Percentiles rank a stretch among this genome's conserved stretches.
Evolutionary conservation across 2,113 vertebrate species (phyloP).

Genomic region (Oreotrochilus melanogaster): DNA sequence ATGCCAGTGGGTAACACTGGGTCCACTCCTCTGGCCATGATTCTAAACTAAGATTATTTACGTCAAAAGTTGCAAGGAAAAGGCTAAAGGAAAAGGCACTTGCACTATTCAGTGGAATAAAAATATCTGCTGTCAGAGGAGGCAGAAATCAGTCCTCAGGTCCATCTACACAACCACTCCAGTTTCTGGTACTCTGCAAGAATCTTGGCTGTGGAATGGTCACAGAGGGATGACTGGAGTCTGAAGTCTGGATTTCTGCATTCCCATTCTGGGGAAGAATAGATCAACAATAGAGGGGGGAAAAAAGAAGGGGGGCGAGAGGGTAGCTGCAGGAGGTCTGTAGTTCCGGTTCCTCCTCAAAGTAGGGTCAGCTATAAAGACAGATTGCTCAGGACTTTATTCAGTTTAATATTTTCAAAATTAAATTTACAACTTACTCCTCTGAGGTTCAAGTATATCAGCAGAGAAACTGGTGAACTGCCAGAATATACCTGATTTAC

Average conservation of each 20-base stretch:
- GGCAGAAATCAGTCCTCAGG: background rate
- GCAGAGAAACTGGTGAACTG: background rate
- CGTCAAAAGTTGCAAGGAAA: background rate
- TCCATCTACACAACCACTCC: accelerated
- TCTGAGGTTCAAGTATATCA: background rate
- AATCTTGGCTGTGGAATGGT: background rate
- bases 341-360: background rate
- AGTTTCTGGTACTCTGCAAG: background rate
- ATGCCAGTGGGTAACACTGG: background rate
- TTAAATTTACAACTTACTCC: background rate
- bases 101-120: background rate
- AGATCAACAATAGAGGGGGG: background rate
- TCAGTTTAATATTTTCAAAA: background rate
- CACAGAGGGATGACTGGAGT: background rate
- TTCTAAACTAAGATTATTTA: background rate
- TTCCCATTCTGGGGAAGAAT: accelerated
- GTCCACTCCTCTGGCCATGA: background rate
- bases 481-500: background rate
- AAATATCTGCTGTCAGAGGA: background rate
- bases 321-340: background rate
- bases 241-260: background rate
- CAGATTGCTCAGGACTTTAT: background rate
- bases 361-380: background rate
- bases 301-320: background rate
- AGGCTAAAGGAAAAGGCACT: background rate